phyloP scores from a whole-genome alignment of 2,888 invertebrate species.

The Sipunculus nudus region DNA sequence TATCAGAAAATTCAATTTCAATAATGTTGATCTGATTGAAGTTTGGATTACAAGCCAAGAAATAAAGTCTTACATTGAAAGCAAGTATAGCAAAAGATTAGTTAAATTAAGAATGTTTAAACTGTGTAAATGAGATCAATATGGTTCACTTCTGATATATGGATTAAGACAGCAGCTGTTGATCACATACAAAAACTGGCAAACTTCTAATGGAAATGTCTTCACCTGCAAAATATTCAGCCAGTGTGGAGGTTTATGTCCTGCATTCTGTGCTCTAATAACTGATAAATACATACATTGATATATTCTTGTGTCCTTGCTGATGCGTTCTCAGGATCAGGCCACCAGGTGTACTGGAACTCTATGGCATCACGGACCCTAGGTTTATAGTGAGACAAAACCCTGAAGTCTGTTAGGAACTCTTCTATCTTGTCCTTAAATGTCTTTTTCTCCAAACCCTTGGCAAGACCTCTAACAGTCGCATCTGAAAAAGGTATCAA shows the following conservation, averaged over 20 bases:
- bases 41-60: no score
- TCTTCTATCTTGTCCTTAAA: constrained; percentile 51
- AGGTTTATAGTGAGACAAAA: constrained; percentile 41
- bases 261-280: neutral
- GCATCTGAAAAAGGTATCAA: constrained; percentile 28
- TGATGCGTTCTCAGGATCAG: constrained; percentile 59
- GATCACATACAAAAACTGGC: no score
- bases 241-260: no score
- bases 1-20: neutral
- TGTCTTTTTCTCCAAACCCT: constrained; percentile 27
- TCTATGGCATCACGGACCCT: constrained; percentile 55
- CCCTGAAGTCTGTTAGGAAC: constrained; percentile 46
- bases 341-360: constrained; percentile 66
- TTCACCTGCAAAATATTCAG: no score
- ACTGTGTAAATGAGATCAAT: no score
- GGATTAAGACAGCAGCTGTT: no score
- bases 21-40: no score
- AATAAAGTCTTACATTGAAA: no score
- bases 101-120: no score
- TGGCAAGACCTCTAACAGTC: constrained; percentile 17
- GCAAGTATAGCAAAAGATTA: no score
- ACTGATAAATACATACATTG: constrained; percentile 49
- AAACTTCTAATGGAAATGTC: no score
- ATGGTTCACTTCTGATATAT: no score
- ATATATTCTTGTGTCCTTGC: constrained; percentile 56